Conservation (phyloP, 2,113 vertebrate genomes). For the Synchiropus splendidus region DNA sequence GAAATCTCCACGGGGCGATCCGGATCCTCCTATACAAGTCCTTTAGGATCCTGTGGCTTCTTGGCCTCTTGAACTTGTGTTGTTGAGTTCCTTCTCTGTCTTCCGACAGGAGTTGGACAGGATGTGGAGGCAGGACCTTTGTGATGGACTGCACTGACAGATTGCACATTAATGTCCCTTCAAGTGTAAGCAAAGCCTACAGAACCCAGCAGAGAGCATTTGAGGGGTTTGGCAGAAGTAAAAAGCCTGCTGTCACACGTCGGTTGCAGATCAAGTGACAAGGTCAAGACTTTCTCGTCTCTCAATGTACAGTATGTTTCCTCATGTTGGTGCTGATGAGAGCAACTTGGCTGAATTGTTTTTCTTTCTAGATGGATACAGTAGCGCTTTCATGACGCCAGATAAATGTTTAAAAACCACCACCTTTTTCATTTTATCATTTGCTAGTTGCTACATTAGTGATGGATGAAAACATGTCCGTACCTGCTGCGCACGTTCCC, state of each 20-base stretch:
- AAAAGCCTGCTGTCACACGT: conserved; percentile 23
- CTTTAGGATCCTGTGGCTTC: conserved; percentile 42
- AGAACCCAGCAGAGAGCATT: conserved; percentile 37
- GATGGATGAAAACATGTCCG: conserved; percentile 10
- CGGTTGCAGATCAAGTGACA: neutral
- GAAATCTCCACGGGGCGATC: conserved; percentile 49
- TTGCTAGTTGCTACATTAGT: too few species aligned
- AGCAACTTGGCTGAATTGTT: too few species aligned
- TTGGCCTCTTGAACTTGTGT: conserved; percentile 33
- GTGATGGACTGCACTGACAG: conserved; percentile 43
- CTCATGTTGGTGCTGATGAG: too few species aligned
- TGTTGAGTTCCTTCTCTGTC: conserved; percentile 30
- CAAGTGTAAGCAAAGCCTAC: conserved; percentile 24
- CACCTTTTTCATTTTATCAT: too few species aligned
- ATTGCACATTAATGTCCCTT: conserved; percentile 42
- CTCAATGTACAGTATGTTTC: too few species aligned
- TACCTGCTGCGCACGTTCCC: conserved; percentile 50
- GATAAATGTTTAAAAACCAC: too few species aligned
- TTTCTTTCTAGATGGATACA: too few species aligned
- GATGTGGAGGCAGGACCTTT: conserved; percentile 51
- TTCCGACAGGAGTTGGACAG: conserved; percentile 45
- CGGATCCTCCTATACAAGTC: conserved; percentile 57
- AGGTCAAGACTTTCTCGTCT: too few species aligned
- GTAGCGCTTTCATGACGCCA: too few species aligned
- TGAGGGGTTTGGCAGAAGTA: conserved; percentile 28